Conservation (phyloP, 2,797 vertebrate species). For the Sebastes kiyomatsui region DNA sequence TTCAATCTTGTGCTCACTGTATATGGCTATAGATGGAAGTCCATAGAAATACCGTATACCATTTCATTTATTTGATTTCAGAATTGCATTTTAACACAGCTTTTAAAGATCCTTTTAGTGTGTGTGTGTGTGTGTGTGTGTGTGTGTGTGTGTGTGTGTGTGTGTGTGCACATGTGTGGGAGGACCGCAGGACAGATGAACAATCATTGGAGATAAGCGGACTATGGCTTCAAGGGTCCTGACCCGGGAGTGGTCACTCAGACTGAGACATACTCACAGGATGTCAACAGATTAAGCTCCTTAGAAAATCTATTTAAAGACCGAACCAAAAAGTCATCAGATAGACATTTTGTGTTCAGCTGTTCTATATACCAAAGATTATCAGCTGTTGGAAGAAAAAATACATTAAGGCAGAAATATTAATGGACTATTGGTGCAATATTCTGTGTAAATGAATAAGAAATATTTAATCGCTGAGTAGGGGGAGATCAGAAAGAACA, state of each 20-base stretch:
- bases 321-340: slow-evolving; percentile 45
- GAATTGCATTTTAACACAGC: not conserved
- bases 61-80: not conserved
- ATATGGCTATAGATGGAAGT: not conserved
- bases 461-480: not conserved
- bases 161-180: not conserved
- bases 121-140: not conserved
- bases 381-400: not conserved
- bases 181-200: slow-evolving; percentile 35
- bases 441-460: not conserved
- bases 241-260: slow-evolving; percentile 59
- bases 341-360: slow-evolving; percentile 41
- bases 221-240: slow-evolving; percentile 52
- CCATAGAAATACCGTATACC: not conserved
- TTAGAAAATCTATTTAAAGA: slow-evolving; percentile 70
- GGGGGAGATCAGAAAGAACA: slow-evolving; percentile 14
- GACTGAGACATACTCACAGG: slow-evolving; percentile 54
- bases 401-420: not conserved
- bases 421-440: not conserved
- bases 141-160: not conserved
- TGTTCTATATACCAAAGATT: not conserved
- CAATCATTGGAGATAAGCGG: slow-evolving; percentile 56
- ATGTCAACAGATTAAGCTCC: slow-evolving; percentile 73
- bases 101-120: not conserved
- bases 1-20: not conserved